These are phyloP conservation scores for Pissodes strobi DNA, from an alignment of 1,140 invertebrate species.

Conservation along the genomic window DNA sequence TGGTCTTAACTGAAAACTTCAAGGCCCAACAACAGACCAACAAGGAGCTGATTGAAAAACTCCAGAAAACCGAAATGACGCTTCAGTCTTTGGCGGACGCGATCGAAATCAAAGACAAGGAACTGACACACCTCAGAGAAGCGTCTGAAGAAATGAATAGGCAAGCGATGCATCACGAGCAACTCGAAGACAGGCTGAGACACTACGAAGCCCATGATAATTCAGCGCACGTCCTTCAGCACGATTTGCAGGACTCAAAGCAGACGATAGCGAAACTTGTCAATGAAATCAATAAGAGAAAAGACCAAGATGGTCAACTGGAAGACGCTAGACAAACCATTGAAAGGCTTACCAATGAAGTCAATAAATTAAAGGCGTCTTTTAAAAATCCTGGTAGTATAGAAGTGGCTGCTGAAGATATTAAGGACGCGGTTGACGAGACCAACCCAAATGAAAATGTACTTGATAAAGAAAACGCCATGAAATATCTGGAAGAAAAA, in stretches of 20 bases:
- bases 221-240: slow-evolving; percentile 63
- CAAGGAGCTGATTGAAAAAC: slow-evolving; percentile 73
- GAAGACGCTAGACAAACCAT: slow-evolving; percentile 18
- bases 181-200: slow-evolving; percentile 67
- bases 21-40: slow-evolving; percentile 78
- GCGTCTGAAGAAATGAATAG: slow-evolving; percentile 65
- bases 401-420: slow-evolving; percentile 23
- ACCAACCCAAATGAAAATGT: slow-evolving; percentile 22
- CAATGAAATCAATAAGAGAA: slow-evolving; percentile 34
- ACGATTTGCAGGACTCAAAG: slow-evolving; percentile 64
- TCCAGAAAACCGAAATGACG: slow-evolving; percentile 70
- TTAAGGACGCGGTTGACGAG: slow-evolving; percentile 9
- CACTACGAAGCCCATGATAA: slow-evolving; percentile 73
- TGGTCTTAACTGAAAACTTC: slow-evolving; percentile 82
- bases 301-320: not conserved
- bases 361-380: slow-evolving; percentile 14
- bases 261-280: slow-evolving; percentile 53
- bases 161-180: slow-evolving; percentile 63
- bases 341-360: slow-evolving; percentile 8
- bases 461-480: slow-evolving; percentile 59
- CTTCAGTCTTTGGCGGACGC: slow-evolving; percentile 60
- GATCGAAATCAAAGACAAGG: slow-evolving; percentile 68
- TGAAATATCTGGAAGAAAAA: slow-evolving; percentile 79
- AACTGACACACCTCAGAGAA: slow-evolving; percentile 68
- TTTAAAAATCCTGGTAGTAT: too few species aligned